Evolutionary conservation across 2,113 vertebrate species (phyloP), one percentile per base, ranked within the genome.

Genomic region (Tenrec ecaudatus): DNA sequence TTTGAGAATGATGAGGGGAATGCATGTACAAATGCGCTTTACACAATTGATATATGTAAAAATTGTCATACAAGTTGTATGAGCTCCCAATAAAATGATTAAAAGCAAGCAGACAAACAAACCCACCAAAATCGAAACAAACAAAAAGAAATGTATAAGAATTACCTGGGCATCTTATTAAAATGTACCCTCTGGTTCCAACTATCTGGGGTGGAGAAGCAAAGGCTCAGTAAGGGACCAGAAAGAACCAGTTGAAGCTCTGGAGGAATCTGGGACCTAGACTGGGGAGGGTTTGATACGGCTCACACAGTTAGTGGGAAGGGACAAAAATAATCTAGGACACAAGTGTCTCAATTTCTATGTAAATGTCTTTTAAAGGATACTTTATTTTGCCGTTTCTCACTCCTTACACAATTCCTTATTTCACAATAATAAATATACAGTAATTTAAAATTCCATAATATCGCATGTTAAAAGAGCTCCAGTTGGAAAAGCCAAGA

Each of bases 381-480:
- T 53, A 53, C 47, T 53, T 53, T 33, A 40, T 36, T 33, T 36
- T 33, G 43, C 15, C 64, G 10, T 57, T 94, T 93, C 66, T 64
- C 10, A 62, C 68, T 75, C 75, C 29, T 89, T 80, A 29, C 68
- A 31, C 14, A 43, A 66, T 86, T 86, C 71, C 23, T 86, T 85
- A 80, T 80, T 94, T 95, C 60, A 95, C 5, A 87, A n/a, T 62
- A 84, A 85, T 73, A 75, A 36, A 88, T 79, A 8, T 79, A 77
- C 79, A 92, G 9, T 25, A 60, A 85, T 77, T 95, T 92, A n/a
- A 83, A 95, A 80, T 60, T 19, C 53, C 57, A 83, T 83, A 92
- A 71, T 40, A 77, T 69, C 0, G 29, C 64, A 77, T 25, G 93
- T 88, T 94, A 69, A 88, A 93, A 92, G 76, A 15, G 4, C 86